Evolutionary conservation across 2,113 vertebrate genomes (phyloP).

Genomic region (Otis tarda): DNA sequence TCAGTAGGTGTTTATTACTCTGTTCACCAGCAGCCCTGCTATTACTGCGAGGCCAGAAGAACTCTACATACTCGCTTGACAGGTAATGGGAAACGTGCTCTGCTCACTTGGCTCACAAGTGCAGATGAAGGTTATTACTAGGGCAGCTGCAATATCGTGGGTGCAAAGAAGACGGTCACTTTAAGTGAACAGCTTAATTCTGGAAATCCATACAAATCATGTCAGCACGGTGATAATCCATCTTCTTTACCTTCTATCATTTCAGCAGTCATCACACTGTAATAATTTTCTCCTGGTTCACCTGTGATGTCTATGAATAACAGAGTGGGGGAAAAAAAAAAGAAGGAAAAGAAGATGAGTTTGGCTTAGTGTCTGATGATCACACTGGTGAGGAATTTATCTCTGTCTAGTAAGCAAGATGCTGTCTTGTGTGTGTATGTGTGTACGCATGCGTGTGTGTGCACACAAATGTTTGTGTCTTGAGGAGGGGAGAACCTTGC

Average conservation of each 20-base stretch:
- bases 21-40: constrained; percentile 84
- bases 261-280: constrained; percentile 78
- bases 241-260: constrained; percentile 81
- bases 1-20: constrained; percentile 88
- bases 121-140: constrained; percentile 83
- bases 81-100: constrained; percentile 84
- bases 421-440: neutral
- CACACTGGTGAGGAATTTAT: constrained; percentile 63
- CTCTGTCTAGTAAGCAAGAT: constrained; percentile 68
- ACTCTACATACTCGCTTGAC: constrained; percentile 82
- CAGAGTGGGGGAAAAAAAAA: constrained; percentile 3
- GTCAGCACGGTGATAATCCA: constrained; percentile 78
- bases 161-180: constrained; percentile 78
- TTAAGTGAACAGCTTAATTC: constrained; percentile 83
- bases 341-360: constrained; percentile 62
- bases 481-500: neutral
- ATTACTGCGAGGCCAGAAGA: constrained; percentile 82
- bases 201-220: constrained; percentile 83
- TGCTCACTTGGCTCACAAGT: constrained; percentile 82
- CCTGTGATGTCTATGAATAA: constrained; percentile 80
- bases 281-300: constrained; percentile 78
- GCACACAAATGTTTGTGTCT: neutral
- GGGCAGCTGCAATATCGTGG: constrained; percentile 73
- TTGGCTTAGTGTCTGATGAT: constrained; percentile 69
- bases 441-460: rapidly evolving